Base-by-base conservation (phyloP, 2,797 vertebrate species). In the Ctenopoma multispine region DNA sequence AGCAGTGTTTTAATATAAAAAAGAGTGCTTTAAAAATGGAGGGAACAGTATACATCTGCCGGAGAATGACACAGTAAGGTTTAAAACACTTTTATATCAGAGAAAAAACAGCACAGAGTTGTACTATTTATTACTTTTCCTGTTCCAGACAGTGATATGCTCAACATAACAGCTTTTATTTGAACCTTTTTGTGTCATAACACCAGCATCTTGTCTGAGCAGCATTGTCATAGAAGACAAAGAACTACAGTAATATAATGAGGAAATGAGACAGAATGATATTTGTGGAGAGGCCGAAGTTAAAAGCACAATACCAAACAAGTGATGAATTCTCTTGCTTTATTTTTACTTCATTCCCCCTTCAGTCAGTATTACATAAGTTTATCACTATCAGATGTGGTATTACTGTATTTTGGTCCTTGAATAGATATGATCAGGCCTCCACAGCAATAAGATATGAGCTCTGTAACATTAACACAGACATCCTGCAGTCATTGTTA, bases 391-490 rank as follows among this genome's bases (percentile, higher is more conserved):
- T 72, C 60, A 68, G 46, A 53, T 49, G 29, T 49, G 53, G 8
- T 41, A 29, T 34, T 54, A 14, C 7, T 27, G 50, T 38, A 18
- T 61, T 71, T 69, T 64, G 38, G 69, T 82, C 72, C 65, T 1
- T 54, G 55, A 83, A 86, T 80, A 84, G 76, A 75, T 71, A 1
- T 0, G n/a, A 71, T 64, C 36, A 36, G 23, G 36, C 23, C 9
- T 49, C 48, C 8, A 55, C 27, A 66, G 44, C 40, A 61, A 41
- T 46, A 41, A 58, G 29, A 72, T 11, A 11, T 0, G 21, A 67
- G 57, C 23, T 15, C n/a, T n/a, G 36, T 11, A 5, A 21, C 62
- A 47, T 13, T 40, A 54, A 75, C 23, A 29, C 5, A 40, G 43
- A 72, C 49, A 54, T 54, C 20, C 49, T 40, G 48, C 60, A 41